These are phyloP conservation scores for Cotesia glomerata DNA, from an alignment of 1,140 invertebrate species.

Conservation along the genomic window DNA sequence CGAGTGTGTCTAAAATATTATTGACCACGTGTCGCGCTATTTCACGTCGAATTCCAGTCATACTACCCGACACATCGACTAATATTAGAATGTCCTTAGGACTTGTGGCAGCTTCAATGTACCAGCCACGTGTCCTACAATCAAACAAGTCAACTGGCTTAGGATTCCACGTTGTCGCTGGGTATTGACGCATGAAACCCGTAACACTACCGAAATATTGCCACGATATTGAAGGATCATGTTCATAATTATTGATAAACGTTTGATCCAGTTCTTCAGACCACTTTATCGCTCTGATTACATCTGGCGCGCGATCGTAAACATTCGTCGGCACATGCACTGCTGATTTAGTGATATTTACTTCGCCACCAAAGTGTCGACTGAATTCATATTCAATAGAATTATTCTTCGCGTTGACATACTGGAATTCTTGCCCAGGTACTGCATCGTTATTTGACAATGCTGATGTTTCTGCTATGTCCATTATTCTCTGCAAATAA, in stretches of 20 bases:
- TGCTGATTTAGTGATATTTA: constrained; percentile 85
- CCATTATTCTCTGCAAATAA: constrained; percentile 73
- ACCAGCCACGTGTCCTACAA: constrained; percentile 88
- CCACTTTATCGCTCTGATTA: constrained; percentile 66
- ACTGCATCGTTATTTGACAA: constrained; percentile 66
- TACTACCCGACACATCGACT: constrained; percentile 94
- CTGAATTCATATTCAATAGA: constrained; percentile 70
- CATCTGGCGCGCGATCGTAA: constrained; percentile 73
- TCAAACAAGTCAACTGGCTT: constrained; percentile 85
- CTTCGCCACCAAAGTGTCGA: constrained; percentile 79
- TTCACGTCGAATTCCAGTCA: constrained; percentile 91
- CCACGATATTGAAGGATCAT: constrained; percentile 90
- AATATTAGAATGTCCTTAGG: constrained; percentile 97
- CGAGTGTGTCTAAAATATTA: constrained; percentile 95
- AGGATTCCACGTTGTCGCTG: constrained; percentile 76
- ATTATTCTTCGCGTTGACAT: constrained; percentile 76
- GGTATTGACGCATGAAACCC: constrained; percentile 95
- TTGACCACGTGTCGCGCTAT: constrained; percentile 94
- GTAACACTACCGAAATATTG: constrained; percentile 96
- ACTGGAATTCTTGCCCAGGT: constrained; percentile 71
- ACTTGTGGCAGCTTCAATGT: constrained; percentile 95
- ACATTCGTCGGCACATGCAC: constrained; percentile 97
- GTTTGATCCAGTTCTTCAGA: constrained; percentile 86
- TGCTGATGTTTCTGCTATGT: constrained; percentile 79
- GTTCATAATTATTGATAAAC: constrained; percentile 86